Percentiles rank a stretch among this genome's conserved stretches.
phyloP scores from a whole-genome alignment of 2,113 vertebrate genomes.

The Excalfactoria chinensis region DNA sequence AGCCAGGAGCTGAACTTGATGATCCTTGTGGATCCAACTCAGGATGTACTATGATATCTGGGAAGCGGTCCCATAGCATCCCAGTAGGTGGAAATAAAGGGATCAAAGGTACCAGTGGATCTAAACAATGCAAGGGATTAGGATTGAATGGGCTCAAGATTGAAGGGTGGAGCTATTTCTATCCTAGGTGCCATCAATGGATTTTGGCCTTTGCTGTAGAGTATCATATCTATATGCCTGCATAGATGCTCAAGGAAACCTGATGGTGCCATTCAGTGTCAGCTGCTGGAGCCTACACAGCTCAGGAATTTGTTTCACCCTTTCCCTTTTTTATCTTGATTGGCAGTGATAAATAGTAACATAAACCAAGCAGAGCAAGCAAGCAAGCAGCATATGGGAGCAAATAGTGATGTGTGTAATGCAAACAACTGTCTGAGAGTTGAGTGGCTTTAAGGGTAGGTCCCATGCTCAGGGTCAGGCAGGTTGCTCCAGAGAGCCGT shows the following conservation, averaged over 20 bases:
- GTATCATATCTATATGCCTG: rapidly evolving
- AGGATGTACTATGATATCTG: background rate
- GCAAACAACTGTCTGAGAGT: background rate
- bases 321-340: background rate
- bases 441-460: background rate
- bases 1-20: too few relatives aligned
- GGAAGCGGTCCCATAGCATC: background rate
- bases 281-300: background rate
- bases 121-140: background rate
- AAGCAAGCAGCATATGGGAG: too few relatives aligned
- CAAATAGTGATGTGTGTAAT: background rate
- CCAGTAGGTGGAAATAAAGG: background rate
- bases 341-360: background rate
- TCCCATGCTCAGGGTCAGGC: background rate
- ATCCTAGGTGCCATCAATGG: too few relatives aligned
- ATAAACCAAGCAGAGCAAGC: background rate
- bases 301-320: background rate
- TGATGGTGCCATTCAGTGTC: background rate
- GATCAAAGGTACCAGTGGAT: too few relatives aligned
- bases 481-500: background rate
- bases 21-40: too few relatives aligned
- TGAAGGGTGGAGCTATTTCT: background rate
- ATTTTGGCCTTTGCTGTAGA: background rate
- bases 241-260: background rate
- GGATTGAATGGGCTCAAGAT: too few relatives aligned